A percentile compares a stretch with the other conserved stretches of the same genome.
Evolutionary conservation across 35 echinoderm and acorn worm genomes (phyloP).

Genomic region (Apostichopus japonicus): DNA sequence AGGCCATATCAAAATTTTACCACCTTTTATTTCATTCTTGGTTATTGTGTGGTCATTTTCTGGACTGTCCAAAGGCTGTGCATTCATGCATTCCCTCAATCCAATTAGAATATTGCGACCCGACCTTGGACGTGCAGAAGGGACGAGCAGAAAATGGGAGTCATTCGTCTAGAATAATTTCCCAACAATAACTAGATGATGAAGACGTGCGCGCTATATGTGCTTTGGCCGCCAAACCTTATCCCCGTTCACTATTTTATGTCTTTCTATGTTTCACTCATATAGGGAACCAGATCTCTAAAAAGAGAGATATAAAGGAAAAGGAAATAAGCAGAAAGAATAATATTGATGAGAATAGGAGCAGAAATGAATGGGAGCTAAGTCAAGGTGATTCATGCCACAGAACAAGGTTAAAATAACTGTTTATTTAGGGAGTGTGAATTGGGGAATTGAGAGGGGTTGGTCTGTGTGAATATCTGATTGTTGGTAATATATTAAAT

Average conservation of each 20-base stretch:
- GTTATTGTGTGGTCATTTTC: conserved; percentile 30
- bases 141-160: conserved; percentile 3
- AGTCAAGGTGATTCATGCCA: conserved; percentile 40
- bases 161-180: conserved; percentile 35
- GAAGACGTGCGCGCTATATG: neutral
- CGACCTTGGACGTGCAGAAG: conserved; percentile 8
- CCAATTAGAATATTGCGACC: conserved; percentile 27
- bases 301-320: neutral
- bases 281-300: conserved; percentile 43
- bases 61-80: conserved; percentile 38
- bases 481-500: neutral
- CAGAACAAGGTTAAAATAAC: conserved; percentile 59
- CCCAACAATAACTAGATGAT: conserved; percentile 19
- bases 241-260: neutral
- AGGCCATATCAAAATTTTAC: conserved; percentile 12
- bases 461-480: neutral
- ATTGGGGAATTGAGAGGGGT: neutral
- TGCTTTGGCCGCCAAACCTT: neutral
- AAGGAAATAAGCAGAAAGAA: conserved; percentile 34
- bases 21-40: conserved; percentile 6
- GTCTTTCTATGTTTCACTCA: neutral
- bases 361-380: conserved; percentile 48
- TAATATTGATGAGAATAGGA: conserved; percentile 47
- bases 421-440: conserved; percentile 48
- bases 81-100: conserved; percentile 17